Conservation (phyloP, 2,888 invertebrate genomes). For the Euzetes globulus region DNA sequence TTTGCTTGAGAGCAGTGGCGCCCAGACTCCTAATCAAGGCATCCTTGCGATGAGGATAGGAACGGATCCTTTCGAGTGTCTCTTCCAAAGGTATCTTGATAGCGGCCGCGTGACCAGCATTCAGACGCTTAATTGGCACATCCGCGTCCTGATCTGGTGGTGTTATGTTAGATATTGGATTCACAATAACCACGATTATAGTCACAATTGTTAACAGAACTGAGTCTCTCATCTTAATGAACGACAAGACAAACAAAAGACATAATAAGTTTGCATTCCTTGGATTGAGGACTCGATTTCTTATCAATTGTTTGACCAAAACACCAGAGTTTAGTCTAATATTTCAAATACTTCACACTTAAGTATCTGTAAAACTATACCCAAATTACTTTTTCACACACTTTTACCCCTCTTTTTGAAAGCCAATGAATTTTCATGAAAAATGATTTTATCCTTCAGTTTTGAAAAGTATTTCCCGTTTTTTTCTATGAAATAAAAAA, state of each 20-base stretch:
- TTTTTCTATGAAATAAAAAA: not conserved
- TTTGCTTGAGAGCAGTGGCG: constrained; percentile 33
- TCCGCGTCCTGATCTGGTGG: constrained; percentile 15
- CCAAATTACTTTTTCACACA: no score
- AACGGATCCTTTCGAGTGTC: constrained; percentile 30
- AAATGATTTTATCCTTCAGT: not conserved
- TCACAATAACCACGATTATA: not conserved
- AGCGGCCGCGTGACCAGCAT: constrained; percentile 30
- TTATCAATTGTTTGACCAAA: no score
- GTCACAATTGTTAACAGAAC: not conserved
- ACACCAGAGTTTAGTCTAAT: no score
- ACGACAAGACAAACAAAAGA: not conserved
- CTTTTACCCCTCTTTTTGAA: no score
- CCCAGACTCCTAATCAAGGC: constrained; percentile 34
- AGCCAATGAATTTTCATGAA: no score
- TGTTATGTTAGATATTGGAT: not conserved
- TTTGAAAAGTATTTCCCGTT: not conserved
- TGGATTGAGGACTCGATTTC: not conserved
- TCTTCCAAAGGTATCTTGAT: constrained; percentile 32
- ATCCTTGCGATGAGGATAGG: constrained; percentile 32
- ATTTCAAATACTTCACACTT: no score
- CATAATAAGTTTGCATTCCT: constrained; percentile 5
- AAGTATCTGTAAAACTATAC: no score
- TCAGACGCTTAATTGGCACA: constrained; percentile 32
- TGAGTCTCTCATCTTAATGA: not conserved